A percentile compares a stretch with the other conserved stretches of the same genome.
These are phyloP conservation scores for Sabatieria punctata DNA, from an alignment of 2,888 invertebrate species.

Conservation along the genomic window DNA sequence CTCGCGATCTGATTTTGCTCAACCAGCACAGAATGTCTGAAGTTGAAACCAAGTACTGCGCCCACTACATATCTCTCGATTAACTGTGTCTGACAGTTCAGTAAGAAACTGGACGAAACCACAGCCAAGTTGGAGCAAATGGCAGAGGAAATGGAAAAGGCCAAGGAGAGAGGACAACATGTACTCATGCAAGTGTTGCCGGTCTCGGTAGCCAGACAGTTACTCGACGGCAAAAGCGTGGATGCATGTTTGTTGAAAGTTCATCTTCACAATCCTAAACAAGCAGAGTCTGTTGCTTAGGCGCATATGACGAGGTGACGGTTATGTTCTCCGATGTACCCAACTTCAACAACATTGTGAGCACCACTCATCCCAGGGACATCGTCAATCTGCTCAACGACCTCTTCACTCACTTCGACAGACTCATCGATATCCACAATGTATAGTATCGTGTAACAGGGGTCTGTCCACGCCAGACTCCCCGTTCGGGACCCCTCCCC, in stretches of 20 bases:
- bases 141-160: conserved; percentile 24
- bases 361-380: conserved; percentile 15
- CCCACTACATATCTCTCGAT: too few species aligned
- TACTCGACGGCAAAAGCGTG: conserved; percentile 28
- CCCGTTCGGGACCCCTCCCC: too few species aligned
- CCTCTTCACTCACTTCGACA: conserved; percentile 13
- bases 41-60: conserved; percentile 26
- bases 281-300: too few species aligned
- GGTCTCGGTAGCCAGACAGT: conserved; percentile 25
- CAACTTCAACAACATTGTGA: conserved; percentile 19
- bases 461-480: too few species aligned
- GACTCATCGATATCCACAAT: conserved; percentile 13
- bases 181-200: conserved; percentile 33
- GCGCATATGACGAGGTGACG: too few species aligned
- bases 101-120: conserved; percentile 32
- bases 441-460: too few species aligned
- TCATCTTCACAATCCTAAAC: too few species aligned
- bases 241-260: conserved; percentile 18
- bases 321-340: conserved; percentile 26
- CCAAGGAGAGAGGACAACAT: conserved; percentile 25
- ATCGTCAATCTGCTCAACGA: conserved; percentile 21
- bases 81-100: too few species aligned
- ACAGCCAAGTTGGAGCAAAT: conserved; percentile 31
- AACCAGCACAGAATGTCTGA: conserved; percentile 27
- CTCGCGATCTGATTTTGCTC: conserved; percentile 25